Percentiles rank a stretch among this genome's conserved stretches.
Evolutionary conservation across 23 tunicate species (phyloP).

Genomic region (Halocynthia roretzi): DNA sequence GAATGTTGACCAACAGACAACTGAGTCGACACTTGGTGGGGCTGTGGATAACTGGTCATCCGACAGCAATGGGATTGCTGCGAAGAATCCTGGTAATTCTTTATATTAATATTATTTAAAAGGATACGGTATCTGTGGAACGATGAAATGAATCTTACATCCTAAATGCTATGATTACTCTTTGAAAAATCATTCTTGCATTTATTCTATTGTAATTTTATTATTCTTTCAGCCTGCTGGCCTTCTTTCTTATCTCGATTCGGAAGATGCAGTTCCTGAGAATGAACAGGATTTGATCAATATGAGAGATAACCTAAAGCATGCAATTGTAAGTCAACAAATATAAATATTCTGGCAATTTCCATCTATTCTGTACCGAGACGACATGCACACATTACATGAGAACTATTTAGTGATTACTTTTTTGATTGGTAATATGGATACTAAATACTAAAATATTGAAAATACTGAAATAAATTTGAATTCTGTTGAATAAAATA

Average conservation of each 20-base stretch:
- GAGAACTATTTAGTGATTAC: too few species aligned
- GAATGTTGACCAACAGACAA: slow-evolving; percentile 75
- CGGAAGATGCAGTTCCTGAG: slow-evolving; percentile 85
- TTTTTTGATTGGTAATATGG: too few species aligned
- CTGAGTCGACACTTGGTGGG: slow-evolving; percentile 87
- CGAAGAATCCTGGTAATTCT: slow-evolving; percentile 63
- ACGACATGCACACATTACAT: too few species aligned
- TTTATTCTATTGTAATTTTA: neutral
- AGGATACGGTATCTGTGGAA: too few species aligned
- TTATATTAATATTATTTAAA: neutral
- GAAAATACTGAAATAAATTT: too few species aligned
- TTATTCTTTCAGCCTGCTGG: slow-evolving; percentile 78
- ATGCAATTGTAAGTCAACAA: slow-evolving; percentile 73
- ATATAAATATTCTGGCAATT: neutral
- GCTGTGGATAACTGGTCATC: slow-evolving; percentile 89
- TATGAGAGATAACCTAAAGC: slow-evolving; percentile 82
- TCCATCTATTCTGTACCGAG: neutral
- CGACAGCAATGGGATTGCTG: slow-evolving; percentile 79
- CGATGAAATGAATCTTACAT: too few species aligned
- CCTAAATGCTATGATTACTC: too few species aligned
- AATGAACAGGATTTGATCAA: slow-evolving; percentile 71
- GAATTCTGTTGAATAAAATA: too few species aligned
- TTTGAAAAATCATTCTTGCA: neutral
- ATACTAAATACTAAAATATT: too few species aligned
- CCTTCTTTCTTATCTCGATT: slow-evolving; percentile 55